A percentile compares a stretch with the other conserved stretches of the same genome.
These are phyloP conservation scores for Fratercula arctica DNA, from an alignment of 2,797 vertebrate genomes.

Conservation along the genomic window DNA sequence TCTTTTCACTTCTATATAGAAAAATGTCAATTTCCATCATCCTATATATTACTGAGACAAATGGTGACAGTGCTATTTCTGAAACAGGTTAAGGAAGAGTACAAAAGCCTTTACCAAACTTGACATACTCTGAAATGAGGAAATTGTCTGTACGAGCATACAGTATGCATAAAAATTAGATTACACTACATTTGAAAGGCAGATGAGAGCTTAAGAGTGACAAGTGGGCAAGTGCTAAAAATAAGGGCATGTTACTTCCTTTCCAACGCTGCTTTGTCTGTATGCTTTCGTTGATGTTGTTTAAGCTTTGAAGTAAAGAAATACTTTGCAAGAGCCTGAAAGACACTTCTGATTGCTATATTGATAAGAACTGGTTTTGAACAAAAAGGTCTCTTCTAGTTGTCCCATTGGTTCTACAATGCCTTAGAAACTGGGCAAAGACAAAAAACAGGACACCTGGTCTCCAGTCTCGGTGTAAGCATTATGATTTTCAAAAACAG, in stretches of 20 bases:
- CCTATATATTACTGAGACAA: background rate
- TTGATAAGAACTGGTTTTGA: background rate
- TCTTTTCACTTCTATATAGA: constrained; percentile 46
- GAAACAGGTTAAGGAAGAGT: constrained; percentile 66
- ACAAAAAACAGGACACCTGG: background rate
- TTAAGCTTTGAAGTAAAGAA: constrained; percentile 45
- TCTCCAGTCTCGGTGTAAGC: background rate
- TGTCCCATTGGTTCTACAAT: background rate
- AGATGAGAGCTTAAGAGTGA: constrained; percentile 64
- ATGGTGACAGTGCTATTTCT: constrained; percentile 60
- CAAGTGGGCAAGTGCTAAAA: constrained; percentile 68
- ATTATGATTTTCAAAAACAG: background rate
- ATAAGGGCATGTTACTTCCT: constrained; percentile 62
- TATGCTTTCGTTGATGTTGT: constrained; percentile 32
- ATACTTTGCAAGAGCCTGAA: constrained; percentile 17
- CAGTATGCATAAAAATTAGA: constrained; percentile 68
- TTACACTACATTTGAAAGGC: constrained; percentile 67
- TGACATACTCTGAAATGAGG: constrained; percentile 21
- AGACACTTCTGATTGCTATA: background rate
- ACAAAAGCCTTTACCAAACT: constrained; percentile 56
- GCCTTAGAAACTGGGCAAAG: background rate
- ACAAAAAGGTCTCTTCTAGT: background rate
- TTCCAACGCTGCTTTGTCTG: constrained; percentile 51
- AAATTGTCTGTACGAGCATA: constrained; percentile 58
- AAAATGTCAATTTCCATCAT: constrained; percentile 62